These are phyloP conservation scores for Rhagologus leucostigma DNA, from an alignment of 2,113 vertebrate species.

Conservation along the genomic window DNA sequence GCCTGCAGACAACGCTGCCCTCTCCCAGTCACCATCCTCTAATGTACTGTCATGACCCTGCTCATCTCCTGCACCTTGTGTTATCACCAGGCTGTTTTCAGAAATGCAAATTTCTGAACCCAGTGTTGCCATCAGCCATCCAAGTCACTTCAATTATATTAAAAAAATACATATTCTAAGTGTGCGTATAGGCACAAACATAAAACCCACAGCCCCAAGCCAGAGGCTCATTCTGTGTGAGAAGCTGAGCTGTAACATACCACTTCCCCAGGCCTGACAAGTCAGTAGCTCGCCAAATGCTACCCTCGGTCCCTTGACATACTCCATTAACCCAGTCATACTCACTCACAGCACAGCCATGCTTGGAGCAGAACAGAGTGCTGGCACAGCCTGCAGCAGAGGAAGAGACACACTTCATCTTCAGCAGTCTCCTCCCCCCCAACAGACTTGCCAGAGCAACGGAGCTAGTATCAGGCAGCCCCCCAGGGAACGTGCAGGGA, in stretches of 20 bases:
- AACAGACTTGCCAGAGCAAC: rapidly evolving
- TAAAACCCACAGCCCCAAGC: conserved; percentile 20
- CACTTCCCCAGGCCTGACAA: conserved; percentile 51
- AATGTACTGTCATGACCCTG: background rate
- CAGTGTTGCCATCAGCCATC: background rate
- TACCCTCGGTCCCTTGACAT: background rate
- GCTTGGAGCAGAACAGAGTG: background rate
- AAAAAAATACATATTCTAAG: background rate
- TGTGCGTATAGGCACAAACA: background rate
- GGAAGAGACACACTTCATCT: background rate
- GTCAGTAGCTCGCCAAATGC: conserved; percentile 36
- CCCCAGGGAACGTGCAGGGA: background rate
- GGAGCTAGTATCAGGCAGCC: rapidly evolving
- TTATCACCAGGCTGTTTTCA: background rate
- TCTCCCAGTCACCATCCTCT: background rate
- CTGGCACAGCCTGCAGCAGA: background rate
- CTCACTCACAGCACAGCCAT: background rate
- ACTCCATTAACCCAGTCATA: conserved; percentile 51
- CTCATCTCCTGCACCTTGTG: background rate
- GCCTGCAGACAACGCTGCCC: background rate
- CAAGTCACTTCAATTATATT: background rate
- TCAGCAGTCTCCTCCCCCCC: background rate
- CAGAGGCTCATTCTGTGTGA: conserved; percentile 23
- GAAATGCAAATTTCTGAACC: background rate
- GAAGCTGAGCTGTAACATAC: conserved; percentile 44